Evolutionary conservation across 2,888 invertebrate genomes (phyloP).

Genomic region (Caenorhabditis sp.): DNA sequence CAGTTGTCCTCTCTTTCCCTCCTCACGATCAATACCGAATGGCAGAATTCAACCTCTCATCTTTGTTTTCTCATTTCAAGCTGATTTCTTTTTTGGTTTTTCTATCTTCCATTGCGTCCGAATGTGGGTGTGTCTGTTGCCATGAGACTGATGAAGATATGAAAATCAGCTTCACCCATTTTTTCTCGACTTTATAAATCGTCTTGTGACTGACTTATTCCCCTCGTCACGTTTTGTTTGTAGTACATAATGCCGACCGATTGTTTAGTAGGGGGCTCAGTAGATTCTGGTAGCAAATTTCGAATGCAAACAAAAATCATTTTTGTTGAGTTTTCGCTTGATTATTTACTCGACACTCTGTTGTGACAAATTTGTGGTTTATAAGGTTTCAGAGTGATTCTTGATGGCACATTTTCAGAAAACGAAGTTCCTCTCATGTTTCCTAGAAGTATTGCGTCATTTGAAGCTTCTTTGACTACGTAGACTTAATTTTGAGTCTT

Average conservation of each 20-base stretch:
- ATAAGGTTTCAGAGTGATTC: background rate
- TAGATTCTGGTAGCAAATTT: slow-evolving; percentile 40
- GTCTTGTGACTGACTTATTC: background rate
- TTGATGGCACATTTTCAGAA: slow-evolving; percentile 7
- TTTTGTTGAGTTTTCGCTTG: slow-evolving; percentile 27
- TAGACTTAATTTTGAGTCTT: no score
- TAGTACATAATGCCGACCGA: slow-evolving; percentile 16
- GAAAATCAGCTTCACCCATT: background rate
- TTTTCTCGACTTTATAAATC: background rate
- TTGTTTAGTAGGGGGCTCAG: slow-evolving; percentile 16
- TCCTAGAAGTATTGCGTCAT: background rate
- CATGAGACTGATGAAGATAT: background rate
- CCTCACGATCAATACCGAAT: background rate
- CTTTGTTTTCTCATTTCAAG: background rate
- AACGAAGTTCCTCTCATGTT: background rate
- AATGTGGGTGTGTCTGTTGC: no score
- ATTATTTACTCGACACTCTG: slow-evolving; percentile 24
- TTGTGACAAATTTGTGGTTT: slow-evolving; percentile 15
- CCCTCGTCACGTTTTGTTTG: slow-evolving; percentile 7
- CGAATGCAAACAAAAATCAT: slow-evolving; percentile 33
- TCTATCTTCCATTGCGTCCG: background rate
- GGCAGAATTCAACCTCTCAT: slow-evolving; percentile 1
- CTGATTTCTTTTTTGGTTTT: background rate
- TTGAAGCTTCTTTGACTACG: no score
- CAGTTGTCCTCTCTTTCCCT: background rate